phyloP scores from a whole-genome alignment of 2,888 invertebrate genomes.

The Odontomyia ornata region DNA sequence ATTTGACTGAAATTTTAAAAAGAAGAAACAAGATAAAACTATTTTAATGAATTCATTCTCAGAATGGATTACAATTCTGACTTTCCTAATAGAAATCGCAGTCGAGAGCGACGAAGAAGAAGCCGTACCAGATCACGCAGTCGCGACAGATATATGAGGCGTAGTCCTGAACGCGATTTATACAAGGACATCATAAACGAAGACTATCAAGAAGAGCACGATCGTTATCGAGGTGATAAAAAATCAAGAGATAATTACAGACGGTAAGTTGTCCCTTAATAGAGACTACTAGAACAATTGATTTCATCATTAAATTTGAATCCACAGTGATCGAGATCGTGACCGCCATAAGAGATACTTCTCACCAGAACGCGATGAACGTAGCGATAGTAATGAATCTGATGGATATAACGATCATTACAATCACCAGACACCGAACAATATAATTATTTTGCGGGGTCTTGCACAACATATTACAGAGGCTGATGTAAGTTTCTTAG shows the following conservation, averaged over 20 bases:
- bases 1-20: too few species aligned
- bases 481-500: conserved; percentile 71
- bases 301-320: background rate
- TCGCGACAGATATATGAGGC: conserved; percentile 57
- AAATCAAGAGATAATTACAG: conserved; percentile 54
- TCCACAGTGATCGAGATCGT: conserved; percentile 43
- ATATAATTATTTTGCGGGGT: conserved; percentile 80
- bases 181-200: conserved; percentile 62
- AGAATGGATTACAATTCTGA: too few species aligned
- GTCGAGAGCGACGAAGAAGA: conserved; percentile 59
- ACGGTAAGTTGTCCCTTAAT: conserved; percentile 32
- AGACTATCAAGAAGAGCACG: conserved; percentile 59
- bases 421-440: conserved; percentile 70
- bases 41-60: too few species aligned
- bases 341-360: conserved; percentile 50
- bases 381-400: conserved; percentile 59
- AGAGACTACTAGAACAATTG: background rate
- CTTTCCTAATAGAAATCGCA: conserved; percentile 57
- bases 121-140: conserved; percentile 60
- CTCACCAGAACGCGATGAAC: conserved; percentile 55
- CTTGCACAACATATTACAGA: conserved; percentile 79
- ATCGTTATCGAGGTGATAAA: conserved; percentile 47
- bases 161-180: conserved; percentile 59
- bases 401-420: conserved; percentile 65
- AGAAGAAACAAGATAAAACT: too few species aligned